Percentiles rank a stretch among this genome's conserved stretches.
phyloP scores from a whole-genome alignment of 2,797 vertebrate species.

The Lagodon rhomboides region DNA sequence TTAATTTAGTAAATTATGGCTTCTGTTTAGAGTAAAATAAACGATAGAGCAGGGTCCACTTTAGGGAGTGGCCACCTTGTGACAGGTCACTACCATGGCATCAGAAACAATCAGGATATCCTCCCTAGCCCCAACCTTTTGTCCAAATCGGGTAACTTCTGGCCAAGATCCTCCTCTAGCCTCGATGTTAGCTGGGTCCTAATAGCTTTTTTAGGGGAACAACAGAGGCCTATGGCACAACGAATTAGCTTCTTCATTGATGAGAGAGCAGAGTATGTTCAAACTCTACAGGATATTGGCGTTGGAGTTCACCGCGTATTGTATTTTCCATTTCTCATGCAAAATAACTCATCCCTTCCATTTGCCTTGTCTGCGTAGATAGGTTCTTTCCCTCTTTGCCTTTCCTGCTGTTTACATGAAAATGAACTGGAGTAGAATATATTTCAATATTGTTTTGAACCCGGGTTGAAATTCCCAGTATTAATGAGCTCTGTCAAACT shows the following conservation, averaged over 20 bases:
- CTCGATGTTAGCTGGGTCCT: too few species aligned
- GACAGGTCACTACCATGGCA: too few species aligned
- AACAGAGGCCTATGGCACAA: neutral
- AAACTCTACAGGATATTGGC: constrained; percentile 2
- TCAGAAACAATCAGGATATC: too few species aligned
- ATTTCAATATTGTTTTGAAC: constrained; percentile 36
- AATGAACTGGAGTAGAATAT: constrained; percentile 25
- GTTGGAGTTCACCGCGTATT: constrained; percentile 14
- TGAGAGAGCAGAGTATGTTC: neutral
- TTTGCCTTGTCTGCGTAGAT: constrained; percentile 32
- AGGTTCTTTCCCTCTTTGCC: constrained; percentile 16
- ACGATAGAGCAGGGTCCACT: too few species aligned
- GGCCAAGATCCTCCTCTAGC: too few species aligned
- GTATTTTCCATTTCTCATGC: constrained; percentile 7
- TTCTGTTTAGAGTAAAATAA: too few species aligned
- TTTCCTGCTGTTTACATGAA: constrained; percentile 40
- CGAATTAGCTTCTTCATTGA: neutral
- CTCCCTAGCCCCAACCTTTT: too few species aligned
- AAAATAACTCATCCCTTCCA: constrained; percentile 14
- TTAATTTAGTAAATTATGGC: too few species aligned
- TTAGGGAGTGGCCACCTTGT: too few species aligned
- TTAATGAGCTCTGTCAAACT: constrained; percentile 56
- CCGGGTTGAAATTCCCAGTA: constrained; percentile 19
- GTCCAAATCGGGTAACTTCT: too few species aligned
- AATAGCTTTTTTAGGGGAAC: neutral